These are phyloP conservation scores for Globicephala melas DNA, from an alignment of 2,113 vertebrate genomes.

Conservation along the genomic window DNA sequence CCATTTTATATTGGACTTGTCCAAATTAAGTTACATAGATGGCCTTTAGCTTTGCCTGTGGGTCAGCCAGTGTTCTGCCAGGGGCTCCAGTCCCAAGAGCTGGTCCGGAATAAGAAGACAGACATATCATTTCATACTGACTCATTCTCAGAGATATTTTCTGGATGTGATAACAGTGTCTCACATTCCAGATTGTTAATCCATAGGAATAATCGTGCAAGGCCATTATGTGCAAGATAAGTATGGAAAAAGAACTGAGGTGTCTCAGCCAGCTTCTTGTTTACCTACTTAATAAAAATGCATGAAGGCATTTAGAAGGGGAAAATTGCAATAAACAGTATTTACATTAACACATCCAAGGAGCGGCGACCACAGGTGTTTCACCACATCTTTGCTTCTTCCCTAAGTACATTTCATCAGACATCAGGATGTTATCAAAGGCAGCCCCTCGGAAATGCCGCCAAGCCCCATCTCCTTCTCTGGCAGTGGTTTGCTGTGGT, in stretches of 20 bases:
- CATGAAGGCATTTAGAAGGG: background rate
- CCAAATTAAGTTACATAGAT: background rate
- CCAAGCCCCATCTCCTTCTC: background rate
- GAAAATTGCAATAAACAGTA: background rate
- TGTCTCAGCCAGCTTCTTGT: background rate
- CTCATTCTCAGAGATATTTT: background rate
- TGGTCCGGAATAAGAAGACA: background rate
- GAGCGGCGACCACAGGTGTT: background rate
- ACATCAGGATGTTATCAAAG: background rate
- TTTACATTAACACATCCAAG: background rate
- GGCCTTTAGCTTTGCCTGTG: background rate
- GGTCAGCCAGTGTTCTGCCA: background rate
- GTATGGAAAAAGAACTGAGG: background rate
- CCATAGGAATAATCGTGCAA: background rate
- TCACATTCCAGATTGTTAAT: background rate
- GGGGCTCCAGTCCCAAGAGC: background rate
- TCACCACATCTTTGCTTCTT: background rate
- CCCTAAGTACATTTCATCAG: background rate
- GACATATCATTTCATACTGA: background rate
- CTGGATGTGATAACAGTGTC: background rate
- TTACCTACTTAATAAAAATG: background rate
- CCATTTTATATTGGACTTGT: background rate
- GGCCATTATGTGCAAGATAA: background rate
- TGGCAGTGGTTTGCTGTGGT: accelerated
- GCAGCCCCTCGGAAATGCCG: background rate